Conservation (phyloP, 1,140 invertebrate species). For the Sycophila sp. region DNA sequence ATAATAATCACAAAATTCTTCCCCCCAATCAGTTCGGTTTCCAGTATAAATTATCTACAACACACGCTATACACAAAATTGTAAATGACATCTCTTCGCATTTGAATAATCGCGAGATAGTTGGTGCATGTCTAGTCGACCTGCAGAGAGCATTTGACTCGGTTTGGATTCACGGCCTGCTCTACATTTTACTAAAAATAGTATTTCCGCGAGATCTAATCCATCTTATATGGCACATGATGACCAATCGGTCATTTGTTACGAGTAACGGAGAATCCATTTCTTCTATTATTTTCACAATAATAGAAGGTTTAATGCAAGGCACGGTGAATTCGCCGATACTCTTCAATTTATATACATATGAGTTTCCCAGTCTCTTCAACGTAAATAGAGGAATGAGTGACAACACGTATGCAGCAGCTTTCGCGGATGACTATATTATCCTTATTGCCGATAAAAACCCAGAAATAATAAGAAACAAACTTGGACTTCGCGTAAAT, state of each 20-base stretch:
- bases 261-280: not conserved
- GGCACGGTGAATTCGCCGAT: conserved; percentile 39
- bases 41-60: conserved; percentile 30
- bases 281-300: not conserved
- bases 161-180: not conserved
- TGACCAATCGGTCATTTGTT: not conserved
- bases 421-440: conserved; percentile 39
- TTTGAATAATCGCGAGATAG: not conserved
- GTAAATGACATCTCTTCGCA: not conserved
- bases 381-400: not conserved
- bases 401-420: not conserved
- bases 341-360: conserved; percentile 39
- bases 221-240: not conserved
- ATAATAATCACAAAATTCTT: conserved; percentile 41
- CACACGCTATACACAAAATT: conserved; percentile 32
- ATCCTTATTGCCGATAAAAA: not conserved
- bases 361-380: too few relatives aligned
- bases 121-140: not conserved
- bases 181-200: conserved; percentile 33
- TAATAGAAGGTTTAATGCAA: conserved; percentile 34
- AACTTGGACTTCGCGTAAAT: conserved; percentile 6
- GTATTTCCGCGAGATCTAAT: not conserved
- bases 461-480: not conserved
- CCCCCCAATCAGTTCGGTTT: conserved; percentile 38
- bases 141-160: conserved; percentile 1